Conservation (phyloP, 2,888 invertebrate species). For the Lasioglossum morio region DNA sequence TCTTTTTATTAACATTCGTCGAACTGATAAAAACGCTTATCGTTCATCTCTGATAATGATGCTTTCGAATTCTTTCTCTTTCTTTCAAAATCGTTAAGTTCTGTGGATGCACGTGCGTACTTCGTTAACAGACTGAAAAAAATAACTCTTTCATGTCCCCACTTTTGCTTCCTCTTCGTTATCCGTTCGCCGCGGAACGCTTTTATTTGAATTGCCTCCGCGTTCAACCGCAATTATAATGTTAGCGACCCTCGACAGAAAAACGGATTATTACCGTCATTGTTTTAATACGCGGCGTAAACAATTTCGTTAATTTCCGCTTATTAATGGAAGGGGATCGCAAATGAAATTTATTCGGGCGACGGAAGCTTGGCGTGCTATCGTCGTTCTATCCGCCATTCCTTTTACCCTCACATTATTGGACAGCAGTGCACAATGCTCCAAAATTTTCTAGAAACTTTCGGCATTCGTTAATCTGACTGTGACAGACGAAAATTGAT, state of each 20-base stretch:
- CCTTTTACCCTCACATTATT: not conserved
- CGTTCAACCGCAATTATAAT: slow-evolving; percentile 51
- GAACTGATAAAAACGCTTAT: not conserved
- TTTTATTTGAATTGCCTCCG: slow-evolving; percentile 26
- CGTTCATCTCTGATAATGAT: not conserved
- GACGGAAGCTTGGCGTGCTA: not conserved
- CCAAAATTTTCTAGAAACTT: not conserved
- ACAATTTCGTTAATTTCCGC: slow-evolving; percentile 64
- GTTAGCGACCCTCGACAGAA: slow-evolving; percentile 34
- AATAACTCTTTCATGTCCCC: not conserved
- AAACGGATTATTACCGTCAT: slow-evolving; percentile 64
- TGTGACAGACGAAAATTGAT: not conserved
- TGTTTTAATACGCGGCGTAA: slow-evolving; percentile 57
- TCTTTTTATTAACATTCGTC: not conserved
- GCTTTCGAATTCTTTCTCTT: no score
- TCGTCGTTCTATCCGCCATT: not conserved
- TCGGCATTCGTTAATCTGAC: not conserved
- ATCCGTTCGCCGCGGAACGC: slow-evolving; percentile 5
- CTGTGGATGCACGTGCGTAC: no score
- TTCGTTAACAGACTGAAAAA: slow-evolving; percentile 27
- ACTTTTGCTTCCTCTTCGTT: not conserved
- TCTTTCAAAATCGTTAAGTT: not conserved
- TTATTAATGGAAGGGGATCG: slow-evolving; percentile 48
- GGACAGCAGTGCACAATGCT: not conserved
- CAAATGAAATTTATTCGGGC: slow-evolving; percentile 49